These are phyloP conservation scores for Drosophila repletoides DNA, from an alignment of 1,140 invertebrate genomes.

Conservation along the genomic window DNA sequence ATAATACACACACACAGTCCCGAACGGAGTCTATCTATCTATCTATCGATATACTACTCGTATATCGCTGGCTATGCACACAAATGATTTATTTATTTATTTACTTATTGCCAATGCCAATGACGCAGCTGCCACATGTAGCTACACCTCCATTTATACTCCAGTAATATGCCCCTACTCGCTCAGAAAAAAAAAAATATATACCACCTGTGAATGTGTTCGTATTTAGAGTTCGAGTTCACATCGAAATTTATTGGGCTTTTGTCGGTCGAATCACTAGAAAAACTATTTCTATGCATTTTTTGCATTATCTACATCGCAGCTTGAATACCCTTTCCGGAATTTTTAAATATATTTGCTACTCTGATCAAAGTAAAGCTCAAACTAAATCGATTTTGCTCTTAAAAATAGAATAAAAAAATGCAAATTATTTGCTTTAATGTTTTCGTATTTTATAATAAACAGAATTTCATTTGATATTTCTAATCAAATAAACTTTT, in stretches of 20 bases:
- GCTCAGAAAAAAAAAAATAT: neutral
- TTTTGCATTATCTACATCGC: too few relatives aligned
- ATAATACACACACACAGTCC: neutral
- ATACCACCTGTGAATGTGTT: constrained; percentile 7
- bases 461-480: too few relatives aligned
- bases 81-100: constrained; percentile 80
- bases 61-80: constrained; percentile 53
- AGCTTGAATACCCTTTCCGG: too few relatives aligned
- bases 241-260: constrained; percentile 42
- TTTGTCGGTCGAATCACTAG: constrained; percentile 31
- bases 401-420: too few relatives aligned
- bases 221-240: constrained; percentile 19
- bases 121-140: constrained; percentile 66
- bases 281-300: too few relatives aligned
- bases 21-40: constrained; percentile 8
- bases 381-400: too few relatives aligned
- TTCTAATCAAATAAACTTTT: too few relatives aligned
- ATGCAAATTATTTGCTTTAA: too few relatives aligned
- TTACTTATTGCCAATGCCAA: constrained; percentile 71
- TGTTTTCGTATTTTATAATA: too few relatives aligned
- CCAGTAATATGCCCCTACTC: neutral
- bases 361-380: too few relatives aligned
- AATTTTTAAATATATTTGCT: too few relatives aligned
- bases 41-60: constrained; percentile 51
- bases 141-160: neutral